These are phyloP conservation scores for Thaleichthys pacificus DNA, from an alignment of 2,797 vertebrate species.

Conservation along the genomic window DNA sequence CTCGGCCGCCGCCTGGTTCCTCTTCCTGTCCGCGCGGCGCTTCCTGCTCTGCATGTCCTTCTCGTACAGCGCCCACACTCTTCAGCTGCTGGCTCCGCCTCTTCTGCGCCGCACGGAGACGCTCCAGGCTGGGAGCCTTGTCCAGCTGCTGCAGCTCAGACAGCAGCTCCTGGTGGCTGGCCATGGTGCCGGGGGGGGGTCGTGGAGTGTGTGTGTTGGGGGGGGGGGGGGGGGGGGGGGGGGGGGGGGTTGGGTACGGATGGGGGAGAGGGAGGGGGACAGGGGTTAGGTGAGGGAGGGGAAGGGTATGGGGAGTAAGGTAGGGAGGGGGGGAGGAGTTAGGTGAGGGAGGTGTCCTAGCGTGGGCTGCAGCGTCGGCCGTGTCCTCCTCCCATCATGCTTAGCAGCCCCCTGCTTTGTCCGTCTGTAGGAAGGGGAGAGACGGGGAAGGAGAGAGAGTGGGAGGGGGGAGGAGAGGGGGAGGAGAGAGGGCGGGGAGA, in stretches of 20 bases:
- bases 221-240: neutral
- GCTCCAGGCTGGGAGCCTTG: conserved; percentile 92
- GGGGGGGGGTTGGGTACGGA: no score
- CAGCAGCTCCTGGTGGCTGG: conserved; percentile 92
- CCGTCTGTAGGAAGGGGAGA: conserved; percentile 24
- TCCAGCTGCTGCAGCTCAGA: conserved; percentile 96
- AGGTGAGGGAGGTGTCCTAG: conserved; percentile 40
- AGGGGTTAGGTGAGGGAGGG: no score
- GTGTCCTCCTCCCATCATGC: conserved; percentile 56
- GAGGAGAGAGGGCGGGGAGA: neutral
- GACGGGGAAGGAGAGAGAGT: neutral
- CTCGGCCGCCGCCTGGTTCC: conserved; percentile 53
- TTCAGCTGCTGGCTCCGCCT: conserved; percentile 95
- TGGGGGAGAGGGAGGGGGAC: no score
- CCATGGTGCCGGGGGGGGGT: conserved; percentile 73
- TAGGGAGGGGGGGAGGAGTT: no score
- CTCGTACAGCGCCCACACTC: conserved; percentile 93
- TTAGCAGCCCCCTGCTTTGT: conserved; percentile 27
- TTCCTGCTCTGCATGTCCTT: conserved; percentile 95
- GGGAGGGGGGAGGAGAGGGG: conserved; percentile 1
- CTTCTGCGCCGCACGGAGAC: conserved; percentile 93
- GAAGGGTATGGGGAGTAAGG: no score
- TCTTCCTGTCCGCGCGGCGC: conserved; percentile 86
- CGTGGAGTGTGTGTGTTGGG: no score
- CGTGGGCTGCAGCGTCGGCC: conserved; percentile 64